A percentile compares a stretch with the other conserved stretches of the same genome.
Evolutionary conservation across 2,888 invertebrate species (phyloP).

Genomic region (Trachelus iudaicus): DNA sequence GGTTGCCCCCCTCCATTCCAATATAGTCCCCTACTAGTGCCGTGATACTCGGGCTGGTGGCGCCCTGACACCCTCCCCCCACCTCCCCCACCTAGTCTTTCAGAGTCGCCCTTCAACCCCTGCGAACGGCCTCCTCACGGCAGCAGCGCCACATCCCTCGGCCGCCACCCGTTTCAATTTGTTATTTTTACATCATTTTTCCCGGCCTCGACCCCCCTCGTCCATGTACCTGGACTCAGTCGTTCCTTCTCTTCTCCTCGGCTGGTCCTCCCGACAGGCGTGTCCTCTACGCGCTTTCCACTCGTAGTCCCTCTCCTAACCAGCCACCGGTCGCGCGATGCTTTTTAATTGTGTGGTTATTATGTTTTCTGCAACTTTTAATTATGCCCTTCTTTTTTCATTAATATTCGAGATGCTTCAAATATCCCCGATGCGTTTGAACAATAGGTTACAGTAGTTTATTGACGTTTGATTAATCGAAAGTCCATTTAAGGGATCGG

Average conservation of each 20-base stretch:
- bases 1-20: constrained; percentile 1
- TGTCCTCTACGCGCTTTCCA: background rate
- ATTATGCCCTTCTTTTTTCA: constrained; percentile 26
- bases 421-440: background rate
- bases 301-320: background rate
- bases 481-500: background rate
- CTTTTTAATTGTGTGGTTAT: constrained; percentile 46
- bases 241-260: constrained; percentile 11
- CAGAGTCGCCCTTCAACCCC: constrained; percentile 24
- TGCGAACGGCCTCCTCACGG: constrained; percentile 22
- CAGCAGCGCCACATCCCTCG: constrained; percentile 24
- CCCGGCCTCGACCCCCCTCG: constrained; percentile 27
- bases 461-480: background rate
- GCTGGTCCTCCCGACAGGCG: background rate
- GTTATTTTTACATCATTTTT: constrained; percentile 60
- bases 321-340: constrained; percentile 23
- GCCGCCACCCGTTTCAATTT: constrained; percentile 57
- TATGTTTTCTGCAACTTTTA: constrained; percentile 44
- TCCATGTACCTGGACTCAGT: constrained; percentile 26
- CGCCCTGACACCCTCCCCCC: background rate
- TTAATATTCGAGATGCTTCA: background rate
- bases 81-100: constrained; percentile 2
- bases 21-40: background rate
- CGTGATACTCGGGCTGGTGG: background rate
- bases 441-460: background rate